A percentile compares a stretch with the other conserved stretches of the same genome.
These are phyloP conservation scores for Galaxias olidus DNA, from an alignment of 2,797 vertebrate genomes.

Conservation along the genomic window DNA sequence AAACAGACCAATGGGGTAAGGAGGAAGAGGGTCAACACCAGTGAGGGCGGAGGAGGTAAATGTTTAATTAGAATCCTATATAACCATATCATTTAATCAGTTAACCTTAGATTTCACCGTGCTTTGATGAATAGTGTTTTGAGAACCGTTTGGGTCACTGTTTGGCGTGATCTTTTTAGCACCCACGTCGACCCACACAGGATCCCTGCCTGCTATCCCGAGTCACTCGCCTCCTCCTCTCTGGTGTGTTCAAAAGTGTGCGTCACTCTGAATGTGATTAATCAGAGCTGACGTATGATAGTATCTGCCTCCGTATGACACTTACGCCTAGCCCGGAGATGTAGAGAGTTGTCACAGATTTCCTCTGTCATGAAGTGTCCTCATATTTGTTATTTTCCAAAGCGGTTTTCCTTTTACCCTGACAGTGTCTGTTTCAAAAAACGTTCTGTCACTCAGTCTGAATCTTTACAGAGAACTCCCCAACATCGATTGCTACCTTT, in stretches of 20 bases:
- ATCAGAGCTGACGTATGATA: conserved; percentile 5
- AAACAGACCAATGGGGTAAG: background rate
- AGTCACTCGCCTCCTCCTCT: background rate
- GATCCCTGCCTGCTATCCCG: background rate
- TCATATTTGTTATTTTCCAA: no score
- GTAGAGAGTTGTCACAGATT: conserved; percentile 18
- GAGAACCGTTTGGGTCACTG: no score
- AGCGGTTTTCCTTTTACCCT: background rate
- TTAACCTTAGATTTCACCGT: no score
- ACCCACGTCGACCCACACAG: background rate
- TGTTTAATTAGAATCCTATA: no score
- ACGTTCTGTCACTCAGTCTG: background rate
- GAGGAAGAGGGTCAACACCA: no score
- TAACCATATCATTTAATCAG: no score
- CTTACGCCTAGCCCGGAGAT: conserved; percentile 26
- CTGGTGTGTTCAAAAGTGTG: conserved; percentile 16
- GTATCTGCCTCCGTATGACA: background rate
- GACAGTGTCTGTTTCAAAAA: background rate
- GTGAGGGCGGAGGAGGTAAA: no score
- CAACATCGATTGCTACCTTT: no score
- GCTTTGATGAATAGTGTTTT: no score
- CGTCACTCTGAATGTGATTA: conserved; percentile 9
- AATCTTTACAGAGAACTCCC: conserved; percentile 3
- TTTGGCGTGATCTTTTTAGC: no score
- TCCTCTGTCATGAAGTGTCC: background rate